phyloP scores from a whole-genome alignment of 2,888 invertebrate species.

The Heliconius sara region DNA sequence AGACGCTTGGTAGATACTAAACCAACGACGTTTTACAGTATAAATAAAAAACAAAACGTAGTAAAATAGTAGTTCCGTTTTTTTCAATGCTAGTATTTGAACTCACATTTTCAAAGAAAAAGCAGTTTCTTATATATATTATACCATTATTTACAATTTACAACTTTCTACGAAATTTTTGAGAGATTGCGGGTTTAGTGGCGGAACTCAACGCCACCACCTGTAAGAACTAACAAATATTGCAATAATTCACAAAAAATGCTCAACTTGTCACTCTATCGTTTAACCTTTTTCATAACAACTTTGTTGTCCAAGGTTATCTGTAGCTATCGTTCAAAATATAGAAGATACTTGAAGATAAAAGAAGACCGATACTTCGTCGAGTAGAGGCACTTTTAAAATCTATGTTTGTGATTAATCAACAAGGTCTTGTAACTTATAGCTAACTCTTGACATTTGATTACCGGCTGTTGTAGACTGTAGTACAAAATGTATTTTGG shows the following conservation, averaged over 20 bases:
- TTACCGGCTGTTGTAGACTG: background rate
- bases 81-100: background rate
- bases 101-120: background rate
- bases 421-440: background rate
- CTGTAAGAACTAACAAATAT: no score
- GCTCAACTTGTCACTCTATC: background rate
- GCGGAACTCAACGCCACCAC: no score
- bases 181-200: no score
- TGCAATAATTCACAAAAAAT: no score
- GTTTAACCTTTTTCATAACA: background rate
- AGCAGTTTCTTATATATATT: no score
- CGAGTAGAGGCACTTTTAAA: background rate
- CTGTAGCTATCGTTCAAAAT: background rate
- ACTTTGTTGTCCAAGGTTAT: background rate
- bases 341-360: background rate
- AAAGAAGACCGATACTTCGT: background rate
- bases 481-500: background rate
- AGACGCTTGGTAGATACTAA: constrained; percentile 10
- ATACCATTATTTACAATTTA: no score
- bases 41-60: background rate
- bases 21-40: background rate
- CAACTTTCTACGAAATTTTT: background rate
- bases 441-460: background rate
- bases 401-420: background rate
- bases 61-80: background rate